A percentile compares a stretch with the other conserved stretches of the same genome.
These are phyloP conservation scores for Caenorhabditis sp. DNA, from an alignment of 2,888 invertebrate genomes.

Conservation along the genomic window DNA sequence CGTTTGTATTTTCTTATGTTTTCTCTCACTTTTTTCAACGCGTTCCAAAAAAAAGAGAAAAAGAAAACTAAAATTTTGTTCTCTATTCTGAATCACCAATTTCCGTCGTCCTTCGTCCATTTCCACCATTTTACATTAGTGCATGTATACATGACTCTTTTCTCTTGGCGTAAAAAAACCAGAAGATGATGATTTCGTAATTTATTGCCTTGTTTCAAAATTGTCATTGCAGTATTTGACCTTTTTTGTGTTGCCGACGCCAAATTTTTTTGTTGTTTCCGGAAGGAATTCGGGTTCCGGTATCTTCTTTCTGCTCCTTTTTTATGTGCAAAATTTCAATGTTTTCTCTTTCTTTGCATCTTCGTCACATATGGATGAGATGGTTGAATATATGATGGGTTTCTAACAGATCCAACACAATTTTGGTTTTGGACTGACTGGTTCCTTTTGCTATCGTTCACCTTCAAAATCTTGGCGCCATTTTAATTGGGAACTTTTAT, in stretches of 20 bases:
- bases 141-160: neutral
- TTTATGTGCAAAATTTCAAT: neutral
- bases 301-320: neutral
- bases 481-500: neutral
- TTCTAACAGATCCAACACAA: too few species aligned
- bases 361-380: neutral
- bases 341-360: neutral
- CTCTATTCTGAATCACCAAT: neutral
- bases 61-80: neutral
- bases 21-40: too few species aligned
- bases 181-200: too few species aligned
- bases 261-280: neutral
- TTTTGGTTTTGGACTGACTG: neutral
- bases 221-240: neutral
- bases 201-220: neutral
- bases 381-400: neutral
- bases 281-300: neutral
- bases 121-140: neutral
- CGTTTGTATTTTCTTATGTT: too few species aligned
- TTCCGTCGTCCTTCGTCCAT: neutral
- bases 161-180: neutral
- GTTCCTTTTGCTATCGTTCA: neutral
- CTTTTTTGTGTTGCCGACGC: neutral
- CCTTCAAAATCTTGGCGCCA: conserved; percentile 1
- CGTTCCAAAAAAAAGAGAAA: neutral